Percentiles rank a stretch among this genome's conserved stretches.
phyloP scores from a whole-genome alignment of 2,797 vertebrate species.

The Crocidura indochinensis region DNA sequence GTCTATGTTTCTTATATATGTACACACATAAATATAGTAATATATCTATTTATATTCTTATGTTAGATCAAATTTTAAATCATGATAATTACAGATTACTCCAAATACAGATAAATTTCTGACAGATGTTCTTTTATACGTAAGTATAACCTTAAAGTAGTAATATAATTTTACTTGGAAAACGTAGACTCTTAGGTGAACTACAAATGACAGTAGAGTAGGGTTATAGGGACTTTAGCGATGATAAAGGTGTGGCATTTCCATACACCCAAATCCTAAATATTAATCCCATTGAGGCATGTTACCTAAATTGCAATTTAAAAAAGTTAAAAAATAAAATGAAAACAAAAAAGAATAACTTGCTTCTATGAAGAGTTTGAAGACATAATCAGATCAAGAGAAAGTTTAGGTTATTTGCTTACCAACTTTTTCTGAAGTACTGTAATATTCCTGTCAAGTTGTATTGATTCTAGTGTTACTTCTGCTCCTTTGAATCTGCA shows the following conservation, averaged over 20 bases:
- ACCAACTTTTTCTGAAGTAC: not conserved
- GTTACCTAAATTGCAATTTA: no score
- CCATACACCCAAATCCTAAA: no score
- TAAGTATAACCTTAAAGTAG: not conserved
- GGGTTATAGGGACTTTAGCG: no score
- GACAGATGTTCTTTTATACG: constrained; percentile 2
- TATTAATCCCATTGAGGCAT: no score
- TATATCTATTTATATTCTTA: not conserved
- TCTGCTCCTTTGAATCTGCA: not conserved
- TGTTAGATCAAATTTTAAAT: constrained; percentile 47
- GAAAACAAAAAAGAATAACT: no score
- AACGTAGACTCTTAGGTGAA: constrained; percentile 11
- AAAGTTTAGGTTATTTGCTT: not conserved
- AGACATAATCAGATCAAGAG: not conserved
- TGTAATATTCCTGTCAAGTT: not conserved
- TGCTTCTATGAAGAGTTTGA: not conserved
- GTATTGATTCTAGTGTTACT: not conserved
- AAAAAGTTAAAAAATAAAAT: no score
- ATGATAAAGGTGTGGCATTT: no score
- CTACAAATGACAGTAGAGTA: no score
- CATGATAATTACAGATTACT: not conserved
- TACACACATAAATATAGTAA: not conserved
- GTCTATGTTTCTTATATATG: not conserved
- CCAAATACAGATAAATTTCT: constrained; percentile 62
- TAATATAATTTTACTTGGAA: constrained; percentile 24